Evolutionary conservation across 2,888 invertebrate genomes (phyloP).

Genomic region (Drosophila ustulata): DNA sequence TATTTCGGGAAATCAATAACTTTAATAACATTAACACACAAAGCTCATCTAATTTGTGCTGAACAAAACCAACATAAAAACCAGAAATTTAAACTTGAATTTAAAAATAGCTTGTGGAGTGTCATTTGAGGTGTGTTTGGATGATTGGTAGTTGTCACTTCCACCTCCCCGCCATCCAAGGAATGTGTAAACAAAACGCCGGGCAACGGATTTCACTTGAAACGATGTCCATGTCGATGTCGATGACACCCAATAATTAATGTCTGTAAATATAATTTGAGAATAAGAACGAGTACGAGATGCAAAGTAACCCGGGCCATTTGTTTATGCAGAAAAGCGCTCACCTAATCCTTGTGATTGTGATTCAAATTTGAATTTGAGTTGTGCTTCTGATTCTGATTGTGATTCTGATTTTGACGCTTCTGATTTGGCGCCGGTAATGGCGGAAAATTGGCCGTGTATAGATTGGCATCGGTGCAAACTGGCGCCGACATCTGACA

Average conservation of each 20-base stretch:
- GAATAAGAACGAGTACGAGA: neutral
- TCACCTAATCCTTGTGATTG: neutral
- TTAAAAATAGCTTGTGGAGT: neutral
- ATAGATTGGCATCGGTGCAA: constrained; percentile 22
- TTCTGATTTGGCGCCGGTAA: constrained; percentile 51
- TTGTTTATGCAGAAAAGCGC: constrained; percentile 1
- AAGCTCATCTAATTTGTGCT: neutral
- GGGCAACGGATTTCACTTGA: neutral
- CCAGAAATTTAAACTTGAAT: too few relatives aligned
- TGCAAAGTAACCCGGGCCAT: neutral
- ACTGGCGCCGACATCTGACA: constrained; percentile 24
- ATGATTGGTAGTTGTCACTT: neutral
- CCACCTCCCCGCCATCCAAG: neutral
- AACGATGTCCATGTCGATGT: neutral
- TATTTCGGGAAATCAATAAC: neutral
- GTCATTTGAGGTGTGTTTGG: neutral
- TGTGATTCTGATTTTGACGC: constrained; percentile 25
- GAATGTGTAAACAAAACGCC: constrained; percentile 5
- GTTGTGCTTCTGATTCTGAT: too few relatives aligned
- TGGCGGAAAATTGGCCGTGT: constrained; percentile 52
- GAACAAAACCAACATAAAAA: neutral
- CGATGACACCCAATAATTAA: neutral
- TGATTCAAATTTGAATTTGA: too few relatives aligned
- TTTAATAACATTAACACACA: neutral
- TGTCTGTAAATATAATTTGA: constrained; percentile 16